Base-by-base conservation (phyloP, 1,140 invertebrate genomes). In the Samia ricini region DNA sequence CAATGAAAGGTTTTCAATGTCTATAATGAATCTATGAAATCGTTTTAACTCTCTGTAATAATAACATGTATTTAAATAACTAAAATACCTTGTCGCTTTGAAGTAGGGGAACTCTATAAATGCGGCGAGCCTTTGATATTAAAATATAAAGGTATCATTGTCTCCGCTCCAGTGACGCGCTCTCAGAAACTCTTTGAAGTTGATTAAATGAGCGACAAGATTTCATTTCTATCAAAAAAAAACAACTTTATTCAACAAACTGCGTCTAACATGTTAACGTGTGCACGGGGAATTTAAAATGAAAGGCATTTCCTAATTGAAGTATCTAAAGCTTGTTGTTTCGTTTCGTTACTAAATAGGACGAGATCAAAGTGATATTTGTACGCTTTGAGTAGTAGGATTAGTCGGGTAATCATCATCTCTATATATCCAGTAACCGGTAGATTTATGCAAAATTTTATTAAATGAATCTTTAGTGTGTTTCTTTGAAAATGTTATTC, bases 181-280 rank as follows among this genome's bases (percentile, higher is more conserved):
- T 88, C 85, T 88, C 76, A 85, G 80, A 76, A 81, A 79, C 80
- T 70, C 83, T 88, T 88, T 88, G 85, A 88, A 84, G 85, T 85
- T 81, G 83, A 85, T 85, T 80, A 85, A 88, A 88, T 88, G 81
- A 85, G 75, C 80, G 76, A 60, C 67, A 66, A 74, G 76, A 49
- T 74, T 81, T 73, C 64, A 76, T 79, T 84, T 76, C 78, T 72
- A 77, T 85, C 77, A 71, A 77, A 84, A 83, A n/a, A n/a, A n/a
- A n/a, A n/a, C n/a, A n/a, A 81, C 77, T 81, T 79, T 82, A 81
- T 84, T 55, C 82, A 79, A 80, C 78, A 78, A 78, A 77, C 72
- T 78, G 65, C 65, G 71, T 67, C 68, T 22, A 48, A 20, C 36
- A 48, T 33, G 67, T 76, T 79, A 75, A 78, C 65, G 75, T 74